These are phyloP conservation scores for Ploceus nigricollis DNA, from an alignment of 2,113 vertebrate genomes.

Conservation along the genomic window DNA sequence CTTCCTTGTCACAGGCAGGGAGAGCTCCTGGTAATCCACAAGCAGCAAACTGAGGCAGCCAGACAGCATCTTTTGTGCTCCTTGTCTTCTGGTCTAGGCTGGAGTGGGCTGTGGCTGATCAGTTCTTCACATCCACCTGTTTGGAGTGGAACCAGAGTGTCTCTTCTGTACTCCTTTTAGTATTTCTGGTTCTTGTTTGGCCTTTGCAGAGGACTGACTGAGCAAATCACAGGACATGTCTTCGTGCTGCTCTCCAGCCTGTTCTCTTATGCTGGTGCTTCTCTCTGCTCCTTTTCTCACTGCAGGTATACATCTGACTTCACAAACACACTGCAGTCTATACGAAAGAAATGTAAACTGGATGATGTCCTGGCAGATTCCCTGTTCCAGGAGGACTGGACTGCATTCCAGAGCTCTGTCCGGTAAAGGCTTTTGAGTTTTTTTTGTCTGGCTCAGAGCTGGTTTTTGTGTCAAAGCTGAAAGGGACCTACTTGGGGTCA, in stretches of 20 bases:
- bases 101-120: background rate
- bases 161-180: background rate
- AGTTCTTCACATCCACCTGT: background rate
- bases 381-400: slow-evolving; percentile 94
- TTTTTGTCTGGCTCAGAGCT: background rate
- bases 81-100: background rate
- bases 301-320: slow-evolving; percentile 89
- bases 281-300: background rate
- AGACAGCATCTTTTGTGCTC: background rate
- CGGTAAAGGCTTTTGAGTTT: slow-evolving; percentile 68
- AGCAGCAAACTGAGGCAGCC: background rate
- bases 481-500: background rate
- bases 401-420: slow-evolving; percentile 91
- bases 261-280: background rate
- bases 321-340: slow-evolving; percentile 85
- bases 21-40: background rate
- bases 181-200: background rate
- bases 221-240: background rate
- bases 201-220: background rate
- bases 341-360: slow-evolving; percentile 90
- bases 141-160: background rate
- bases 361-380: slow-evolving; percentile 79
- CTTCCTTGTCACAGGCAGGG: background rate
- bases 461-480: background rate
- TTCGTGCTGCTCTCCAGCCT: background rate